Conservation (phyloP, 2,888 invertebrate genomes). For the Ametastegia equiseti region DNA sequence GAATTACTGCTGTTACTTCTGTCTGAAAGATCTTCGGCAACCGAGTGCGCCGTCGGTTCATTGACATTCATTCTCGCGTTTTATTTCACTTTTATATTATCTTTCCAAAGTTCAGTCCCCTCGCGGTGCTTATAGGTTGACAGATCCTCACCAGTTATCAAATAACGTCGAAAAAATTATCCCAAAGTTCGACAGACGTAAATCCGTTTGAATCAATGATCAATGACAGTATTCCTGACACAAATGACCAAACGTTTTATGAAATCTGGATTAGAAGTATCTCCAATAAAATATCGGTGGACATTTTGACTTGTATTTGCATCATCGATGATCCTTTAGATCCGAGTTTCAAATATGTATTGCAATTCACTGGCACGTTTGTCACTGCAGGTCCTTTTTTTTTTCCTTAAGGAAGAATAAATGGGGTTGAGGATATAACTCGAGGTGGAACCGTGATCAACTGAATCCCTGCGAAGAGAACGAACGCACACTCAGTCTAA, state of each 20-base stretch:
- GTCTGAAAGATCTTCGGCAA: conserved; percentile 63
- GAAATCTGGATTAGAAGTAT: neutral
- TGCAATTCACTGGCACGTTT: neutral
- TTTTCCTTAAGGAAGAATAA: no score
- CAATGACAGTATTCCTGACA: neutral
- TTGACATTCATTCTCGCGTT: conserved; percentile 14
- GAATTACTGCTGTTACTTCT: conserved; percentile 66
- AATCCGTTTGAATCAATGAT: neutral
- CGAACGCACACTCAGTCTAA: neutral
- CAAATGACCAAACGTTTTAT: neutral
- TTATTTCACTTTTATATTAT: neutral
- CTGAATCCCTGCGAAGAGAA: neutral
- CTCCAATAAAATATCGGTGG: neutral
- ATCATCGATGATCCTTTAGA: neutral
- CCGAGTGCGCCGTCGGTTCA: conserved; percentile 50
- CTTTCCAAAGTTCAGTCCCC: neutral
- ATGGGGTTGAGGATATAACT: neutral
- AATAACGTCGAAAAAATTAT: neutral
- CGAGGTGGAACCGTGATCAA: neutral
- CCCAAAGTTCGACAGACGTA: neutral
- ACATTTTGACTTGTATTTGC: neutral
- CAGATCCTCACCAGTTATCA: neutral
- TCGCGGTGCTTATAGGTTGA: neutral
- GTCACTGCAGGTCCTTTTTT: neutral
- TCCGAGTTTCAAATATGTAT: neutral